Evolutionary conservation across 2,888 invertebrate species (phyloP).

Genomic region (Fragum fragum): DNA sequence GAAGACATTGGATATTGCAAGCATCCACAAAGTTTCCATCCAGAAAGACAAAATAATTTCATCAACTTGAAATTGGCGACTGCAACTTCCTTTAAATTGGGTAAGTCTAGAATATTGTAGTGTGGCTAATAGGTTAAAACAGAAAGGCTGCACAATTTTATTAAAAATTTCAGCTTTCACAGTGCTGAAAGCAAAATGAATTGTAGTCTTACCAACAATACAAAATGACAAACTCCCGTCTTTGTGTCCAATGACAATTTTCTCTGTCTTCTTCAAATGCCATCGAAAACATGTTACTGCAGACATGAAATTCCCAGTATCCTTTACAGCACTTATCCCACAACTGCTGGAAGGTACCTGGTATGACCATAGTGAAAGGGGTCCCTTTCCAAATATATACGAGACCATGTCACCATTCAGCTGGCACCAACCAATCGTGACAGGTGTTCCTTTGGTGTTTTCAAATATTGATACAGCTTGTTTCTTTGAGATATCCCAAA

Average conservation of each 20-base stretch:
- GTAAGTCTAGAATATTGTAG: too few species aligned
- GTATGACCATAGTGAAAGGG: slow-evolving; percentile 85
- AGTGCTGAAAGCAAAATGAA: too few species aligned
- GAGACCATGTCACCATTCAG: slow-evolving; percentile 76
- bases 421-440: slow-evolving; percentile 84
- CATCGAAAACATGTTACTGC: slow-evolving; percentile 83
- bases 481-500: slow-evolving; percentile 86
- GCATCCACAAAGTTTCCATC: too few species aligned
- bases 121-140: too few species aligned
- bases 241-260: slow-evolving; percentile 85
- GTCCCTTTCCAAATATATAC: slow-evolving; percentile 82
- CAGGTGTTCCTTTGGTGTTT: slow-evolving; percentile 77
- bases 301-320: slow-evolving; percentile 76
- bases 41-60: too few species aligned
- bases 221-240: slow-evolving; percentile 86
- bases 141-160: too few species aligned
- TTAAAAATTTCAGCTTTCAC: too few species aligned
- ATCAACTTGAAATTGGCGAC: too few species aligned
- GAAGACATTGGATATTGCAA: too few species aligned
- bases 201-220: slow-evolving; percentile 74
- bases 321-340: slow-evolving; percentile 70
- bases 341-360: slow-evolving; percentile 36
- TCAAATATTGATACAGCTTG: slow-evolving; percentile 79
- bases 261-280: slow-evolving; percentile 83
- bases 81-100: too few species aligned